Percentiles rank a stretch among this genome's conserved stretches.
phyloP scores from a whole-genome alignment of 2,797 vertebrate species.

The Psittacula derbiana region DNA sequence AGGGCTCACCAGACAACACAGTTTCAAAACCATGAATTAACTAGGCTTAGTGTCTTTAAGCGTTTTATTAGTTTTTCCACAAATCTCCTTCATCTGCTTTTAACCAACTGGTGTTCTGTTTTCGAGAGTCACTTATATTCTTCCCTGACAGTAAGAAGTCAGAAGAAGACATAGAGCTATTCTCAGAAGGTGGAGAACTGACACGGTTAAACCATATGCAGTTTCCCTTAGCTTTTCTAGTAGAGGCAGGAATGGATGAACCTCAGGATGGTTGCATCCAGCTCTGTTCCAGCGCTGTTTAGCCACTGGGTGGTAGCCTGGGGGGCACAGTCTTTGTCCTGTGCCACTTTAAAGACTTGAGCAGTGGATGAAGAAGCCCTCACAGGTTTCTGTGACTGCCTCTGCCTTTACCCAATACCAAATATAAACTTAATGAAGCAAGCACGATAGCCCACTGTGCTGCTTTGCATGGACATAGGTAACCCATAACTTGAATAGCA shows the following conservation, averaged over 20 bases:
- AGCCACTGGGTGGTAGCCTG: neutral
- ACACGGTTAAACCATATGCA: neutral
- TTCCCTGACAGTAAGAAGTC: neutral
- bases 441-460: neutral
- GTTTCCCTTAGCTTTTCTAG: neutral
- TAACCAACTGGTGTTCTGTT: neutral
- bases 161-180: neutral
- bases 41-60: neutral
- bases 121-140: neutral
- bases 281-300: neutral
- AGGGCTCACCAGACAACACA: neutral
- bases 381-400: neutral
- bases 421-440: neutral
- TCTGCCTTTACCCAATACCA: neutral
- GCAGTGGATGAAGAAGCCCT: neutral
- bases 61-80: neutral
- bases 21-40: neutral
- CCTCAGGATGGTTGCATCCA: fast-evolving
- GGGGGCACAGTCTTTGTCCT: neutral
- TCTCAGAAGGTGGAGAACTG: neutral
- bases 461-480: neutral
- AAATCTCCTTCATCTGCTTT: neutral
- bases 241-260: neutral
- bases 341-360: neutral
- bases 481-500: neutral